Percentiles rank a stretch among this genome's conserved stretches.
These are phyloP conservation scores for Peromyscus aztecus DNA, from an alignment of 2,797 vertebrate genomes.

Conservation along the genomic window DNA sequence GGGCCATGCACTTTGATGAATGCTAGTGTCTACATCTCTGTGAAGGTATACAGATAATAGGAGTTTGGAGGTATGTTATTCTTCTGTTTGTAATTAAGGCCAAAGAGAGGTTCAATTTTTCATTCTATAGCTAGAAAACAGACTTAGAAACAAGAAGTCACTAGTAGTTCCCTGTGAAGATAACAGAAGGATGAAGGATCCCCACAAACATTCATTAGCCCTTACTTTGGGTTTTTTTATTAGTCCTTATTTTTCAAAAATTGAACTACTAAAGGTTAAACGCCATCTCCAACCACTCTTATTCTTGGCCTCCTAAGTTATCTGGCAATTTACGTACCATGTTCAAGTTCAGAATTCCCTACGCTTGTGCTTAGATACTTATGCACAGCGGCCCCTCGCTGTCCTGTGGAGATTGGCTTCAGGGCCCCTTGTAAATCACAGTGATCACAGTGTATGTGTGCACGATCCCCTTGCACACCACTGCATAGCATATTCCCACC, in stretches of 20 bases:
- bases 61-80: not conserved
- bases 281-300: not conserved
- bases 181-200: not conserved
- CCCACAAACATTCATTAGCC: not conserved
- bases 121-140: conserved; percentile 37
- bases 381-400: rapidly evolving
- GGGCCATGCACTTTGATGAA: not conserved
- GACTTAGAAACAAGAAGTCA: conserved; percentile 24
- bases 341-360: not conserved
- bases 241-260: conserved; percentile 18
- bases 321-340: not conserved
- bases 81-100: not conserved
- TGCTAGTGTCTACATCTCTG: not conserved
- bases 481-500: rapidly evolving
- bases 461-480: not conserved
- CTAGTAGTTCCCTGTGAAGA: conserved; percentile 19
- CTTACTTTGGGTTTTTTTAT: not conserved
- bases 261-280: conserved; percentile 30
- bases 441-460: too few relatives aligned
- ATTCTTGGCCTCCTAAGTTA: not conserved
- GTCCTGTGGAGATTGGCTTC: not conserved
- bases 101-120: not conserved
- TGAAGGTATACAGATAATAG: not conserved
- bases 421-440: not conserved
- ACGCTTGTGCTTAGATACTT: not conserved